phyloP scores from a whole-genome alignment of 35 echinoderm and acorn worm genomes.

The Holothuria glaberrima region DNA sequence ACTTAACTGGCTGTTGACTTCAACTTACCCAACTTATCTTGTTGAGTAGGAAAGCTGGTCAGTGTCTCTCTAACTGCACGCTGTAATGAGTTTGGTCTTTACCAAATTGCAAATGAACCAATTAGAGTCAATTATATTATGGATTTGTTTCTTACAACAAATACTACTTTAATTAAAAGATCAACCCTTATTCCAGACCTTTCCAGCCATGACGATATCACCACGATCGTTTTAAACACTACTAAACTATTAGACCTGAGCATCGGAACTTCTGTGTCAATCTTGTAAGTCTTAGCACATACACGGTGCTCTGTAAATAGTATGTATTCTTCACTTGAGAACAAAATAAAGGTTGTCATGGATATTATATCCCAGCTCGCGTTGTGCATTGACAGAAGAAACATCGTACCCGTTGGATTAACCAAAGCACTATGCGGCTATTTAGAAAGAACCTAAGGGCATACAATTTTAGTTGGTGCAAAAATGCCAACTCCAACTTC shows the following conservation, averaged over 20 bases:
- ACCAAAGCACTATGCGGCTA: not conserved
- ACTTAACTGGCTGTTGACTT: not conserved
- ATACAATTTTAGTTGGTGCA: too few relatives aligned
- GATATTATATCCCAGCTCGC: not conserved
- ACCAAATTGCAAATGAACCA: constrained; percentile 8
- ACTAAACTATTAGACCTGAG: too few relatives aligned
- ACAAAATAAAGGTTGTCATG: not conserved
- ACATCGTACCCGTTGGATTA: not conserved
- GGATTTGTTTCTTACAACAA: not conserved
- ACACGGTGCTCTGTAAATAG: not conserved
- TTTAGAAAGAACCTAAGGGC: not conserved
- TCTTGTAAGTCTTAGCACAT: not conserved
- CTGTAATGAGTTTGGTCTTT: not conserved
- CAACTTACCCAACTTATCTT: not conserved
- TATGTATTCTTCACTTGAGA: not conserved
- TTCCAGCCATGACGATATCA: too few relatives aligned
- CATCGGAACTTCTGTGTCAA: not conserved
- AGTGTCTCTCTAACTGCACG: not conserved
- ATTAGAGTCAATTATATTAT: not conserved
- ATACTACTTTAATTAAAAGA: too few relatives aligned
- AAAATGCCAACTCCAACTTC: too few relatives aligned
- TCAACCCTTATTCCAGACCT: too few relatives aligned
- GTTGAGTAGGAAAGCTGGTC: not conserved
- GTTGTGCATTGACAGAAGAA: not conserved
- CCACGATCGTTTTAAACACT: too few relatives aligned